Base-by-base conservation (phyloP, 2,797 vertebrate species). In the Heterohyrax brucei region DNA sequence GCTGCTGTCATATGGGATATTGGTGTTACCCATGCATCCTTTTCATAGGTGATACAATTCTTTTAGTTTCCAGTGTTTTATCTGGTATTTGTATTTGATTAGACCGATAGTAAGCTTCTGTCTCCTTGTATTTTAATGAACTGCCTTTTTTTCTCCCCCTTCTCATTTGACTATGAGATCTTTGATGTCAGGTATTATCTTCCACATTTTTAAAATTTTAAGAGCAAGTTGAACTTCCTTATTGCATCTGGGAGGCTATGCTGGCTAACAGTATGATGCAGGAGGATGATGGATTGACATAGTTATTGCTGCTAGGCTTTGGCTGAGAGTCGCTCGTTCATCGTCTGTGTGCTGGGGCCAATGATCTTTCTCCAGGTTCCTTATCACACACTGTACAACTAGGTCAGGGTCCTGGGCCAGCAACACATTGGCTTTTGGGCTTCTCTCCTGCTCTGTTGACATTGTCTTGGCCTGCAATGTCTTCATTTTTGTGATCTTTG, bases 11-110 rank as follows among this genome's bases (percentile, higher is more conserved):
- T 19, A 68, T 62, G 48, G 75, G 44, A 62, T 56, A 10, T 81
- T 78, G 81, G 44, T 62, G 21, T 79, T 64, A n/a, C 5, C n/a
- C 5, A 8, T 4, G 1, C 39, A 72, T 62, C 87, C 19, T 68
- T 5, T 89, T 19, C 56, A 26, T 72, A 83, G 39, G 13, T n/a
- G 22, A 39, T 80, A 68, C 4, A 84, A 87, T 94, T 89, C 10
- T 87, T 96, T 75, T 64, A 89, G 66, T 68, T 93, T 9, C 70
- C 94, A 33, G 30, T 28, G 62, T 89, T 89, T 91, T 92, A 76
- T 92, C 26, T 85, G 50, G 14, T 68, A 48, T 87, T 30, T 12
- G 9, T 93, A 83, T 89, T 87, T 80, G 59, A 56, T 86, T 91
- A 91, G n/a, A 56, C 4, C 1, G 76, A 56, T 30, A 72, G 30